Evolutionary conservation across 2,888 invertebrate species (phyloP).

Genomic region (Tenthredo notha): DNA sequence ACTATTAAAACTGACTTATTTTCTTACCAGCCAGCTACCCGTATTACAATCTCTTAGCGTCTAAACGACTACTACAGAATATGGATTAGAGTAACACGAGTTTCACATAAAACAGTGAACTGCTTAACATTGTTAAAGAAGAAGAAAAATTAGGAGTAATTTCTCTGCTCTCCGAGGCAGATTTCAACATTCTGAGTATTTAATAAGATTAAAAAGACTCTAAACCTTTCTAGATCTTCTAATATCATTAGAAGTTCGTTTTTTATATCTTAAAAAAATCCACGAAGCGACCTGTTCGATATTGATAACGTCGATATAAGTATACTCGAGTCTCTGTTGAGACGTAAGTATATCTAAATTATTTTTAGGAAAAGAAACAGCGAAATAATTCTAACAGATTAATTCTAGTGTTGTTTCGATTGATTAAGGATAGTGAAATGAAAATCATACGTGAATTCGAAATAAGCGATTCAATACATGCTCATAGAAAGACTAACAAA

Average conservation of each 20-base stretch:
- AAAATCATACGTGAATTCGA: neutral
- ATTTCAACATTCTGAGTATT: neutral
- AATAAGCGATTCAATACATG: neutral
- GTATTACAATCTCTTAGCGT: neutral
- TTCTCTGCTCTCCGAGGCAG: neutral
- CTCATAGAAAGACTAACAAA: slow-evolving; percentile 10
- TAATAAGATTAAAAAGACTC: neutral
- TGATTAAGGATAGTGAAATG: neutral
- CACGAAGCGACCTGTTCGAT: neutral
- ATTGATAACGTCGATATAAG: neutral
- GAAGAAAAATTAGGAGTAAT: neutral
- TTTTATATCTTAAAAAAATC: neutral
- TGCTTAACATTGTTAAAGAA: neutral
- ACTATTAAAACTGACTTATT: neutral
- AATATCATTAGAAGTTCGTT: neutral
- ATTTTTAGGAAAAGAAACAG: neutral
- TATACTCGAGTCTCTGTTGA: neutral
- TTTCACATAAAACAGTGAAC: neutral
- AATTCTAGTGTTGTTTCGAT: neutral
- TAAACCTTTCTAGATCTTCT: neutral
- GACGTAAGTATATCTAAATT: neutral
- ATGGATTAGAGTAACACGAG: neutral
- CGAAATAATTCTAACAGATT: neutral
- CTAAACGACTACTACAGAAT: neutral
- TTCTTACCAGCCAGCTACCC: slow-evolving; percentile 6